Base-by-base conservation (phyloP, 2,888 invertebrate species). In the Brassicogethes aeneus region DNA sequence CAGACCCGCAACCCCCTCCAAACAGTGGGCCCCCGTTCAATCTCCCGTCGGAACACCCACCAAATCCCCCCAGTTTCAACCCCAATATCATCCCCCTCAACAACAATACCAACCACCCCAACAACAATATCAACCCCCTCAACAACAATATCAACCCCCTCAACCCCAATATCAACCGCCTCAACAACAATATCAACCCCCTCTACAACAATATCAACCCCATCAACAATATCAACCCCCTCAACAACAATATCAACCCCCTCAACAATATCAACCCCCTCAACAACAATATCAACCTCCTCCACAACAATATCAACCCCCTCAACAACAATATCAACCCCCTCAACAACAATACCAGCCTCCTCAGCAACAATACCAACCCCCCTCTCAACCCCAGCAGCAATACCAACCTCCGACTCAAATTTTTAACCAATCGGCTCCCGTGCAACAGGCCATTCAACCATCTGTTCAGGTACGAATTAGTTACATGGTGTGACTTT, bases 1-100 rank as follows among this genome's bases (percentile, higher is more conserved):
- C 42, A 50, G 56, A 57, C 62, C 54, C 41, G 55, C 54, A 52
- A 63, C 60, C 54, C 64, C 60, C 50, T 58, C 50, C 60, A 68
- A 56, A 63, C 61, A 47, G 52, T 72, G 72, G 72, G 67, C 70
- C 32, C 68, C 71, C 37, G 70, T 72, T 12, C 68, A 69, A 45
- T 69, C 71, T 45, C 68, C 71, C 37, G 64, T 63, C 13, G 54
- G 58, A 14, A 65, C 66, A 37, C 65, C 67, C 41, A 57, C 42
- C 3, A 52, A 50, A 42, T 53, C 56, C 49, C 36, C 52, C 58
- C 64, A 48, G 70, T 37, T 32, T 8, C 29, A 23, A 34, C 31
- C 36, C 15, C 53, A 44, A 37, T 40, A 38, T 8, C 41, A 44
- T 40, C 30, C 44, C 16, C 36, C 43, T 38, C 36, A 46, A 5